A percentile compares a stretch with the other conserved stretches of the same genome.
phyloP scores from a whole-genome alignment of 2,888 invertebrate species.

The Drosophila atripex region DNA sequence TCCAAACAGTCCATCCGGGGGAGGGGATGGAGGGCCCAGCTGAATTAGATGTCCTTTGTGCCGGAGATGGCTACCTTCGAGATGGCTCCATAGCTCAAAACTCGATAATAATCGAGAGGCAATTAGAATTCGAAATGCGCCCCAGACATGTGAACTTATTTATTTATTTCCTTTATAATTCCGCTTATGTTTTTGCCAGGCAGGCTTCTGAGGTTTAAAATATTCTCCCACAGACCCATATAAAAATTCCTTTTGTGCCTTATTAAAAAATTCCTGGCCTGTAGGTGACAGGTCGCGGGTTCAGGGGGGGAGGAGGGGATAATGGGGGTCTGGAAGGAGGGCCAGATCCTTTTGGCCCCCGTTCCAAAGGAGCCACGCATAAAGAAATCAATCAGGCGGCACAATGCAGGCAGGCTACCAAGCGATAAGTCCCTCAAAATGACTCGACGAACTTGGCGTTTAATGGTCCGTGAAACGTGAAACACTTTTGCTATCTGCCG shows the following conservation, averaged over 20 bases:
- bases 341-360: slow-evolving; percentile 2
- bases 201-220: slow-evolving; percentile 4
- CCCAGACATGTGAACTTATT: slow-evolving; percentile 24
- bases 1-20: slow-evolving; percentile 24
- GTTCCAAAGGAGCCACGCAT: slow-evolving; percentile 39
- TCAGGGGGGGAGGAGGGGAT: background rate
- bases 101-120: slow-evolving; percentile 28
- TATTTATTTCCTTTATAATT: slow-evolving; percentile 24
- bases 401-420: slow-evolving; percentile 59
- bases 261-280: slow-evolving; percentile 68
- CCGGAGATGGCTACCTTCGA: background rate
- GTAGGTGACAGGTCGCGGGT: slow-evolving; percentile 39
- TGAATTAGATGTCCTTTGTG: slow-evolving; percentile 7
- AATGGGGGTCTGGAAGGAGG: background rate
- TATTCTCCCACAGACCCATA: slow-evolving; percentile 25
- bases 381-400: slow-evolving; percentile 77
- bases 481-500: slow-evolving; percentile 69
- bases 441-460: slow-evolving; percentile 72
- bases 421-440: slow-evolving; percentile 54
- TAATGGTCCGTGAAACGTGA: slow-evolving; percentile 77
- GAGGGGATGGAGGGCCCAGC: background rate
- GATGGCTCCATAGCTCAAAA: slow-evolving; percentile 29
- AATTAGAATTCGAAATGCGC: slow-evolving; percentile 28
- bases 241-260: slow-evolving; percentile 60
- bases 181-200: slow-evolving; percentile 12